Percentiles rank a stretch among this genome's conserved stretches.
phyloP scores from a whole-genome alignment of 2,888 invertebrate species.

The Philereme vetulata region DNA sequence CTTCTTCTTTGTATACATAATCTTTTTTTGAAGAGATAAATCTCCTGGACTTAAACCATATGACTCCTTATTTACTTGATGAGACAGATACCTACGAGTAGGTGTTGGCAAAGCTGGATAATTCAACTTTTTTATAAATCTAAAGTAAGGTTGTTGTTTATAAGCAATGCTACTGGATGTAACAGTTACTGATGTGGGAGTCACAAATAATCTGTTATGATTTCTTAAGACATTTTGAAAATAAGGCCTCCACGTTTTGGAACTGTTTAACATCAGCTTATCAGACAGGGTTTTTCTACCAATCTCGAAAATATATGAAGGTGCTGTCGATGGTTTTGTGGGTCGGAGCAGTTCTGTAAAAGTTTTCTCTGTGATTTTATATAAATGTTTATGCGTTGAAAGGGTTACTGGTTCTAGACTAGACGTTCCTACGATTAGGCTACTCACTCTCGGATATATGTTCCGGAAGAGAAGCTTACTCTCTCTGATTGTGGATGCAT shows the following conservation, averaged over 20 bases:
- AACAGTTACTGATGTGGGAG: neutral
- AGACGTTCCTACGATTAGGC: neutral
- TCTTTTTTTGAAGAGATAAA: neutral
- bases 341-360: neutral
- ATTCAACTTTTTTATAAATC: constrained; percentile 3
- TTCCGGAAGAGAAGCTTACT: too few species aligned
- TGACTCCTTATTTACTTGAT: neutral
- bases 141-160: neutral
- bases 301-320: neutral
- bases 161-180: neutral
- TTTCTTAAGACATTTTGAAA: constrained; percentile 14
- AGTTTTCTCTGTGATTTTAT: too few species aligned
- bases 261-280: neutral
- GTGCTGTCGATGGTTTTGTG: neutral
- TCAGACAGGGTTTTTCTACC: neutral
- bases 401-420: too few species aligned
- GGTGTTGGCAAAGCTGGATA: too few species aligned
- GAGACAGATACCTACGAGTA: neutral
- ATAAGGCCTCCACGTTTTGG: constrained; percentile 25
- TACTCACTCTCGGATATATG: neutral
- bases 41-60: constrained; percentile 1
- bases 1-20: neutral
- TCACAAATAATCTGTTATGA: neutral
- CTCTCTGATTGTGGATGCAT: neutral
- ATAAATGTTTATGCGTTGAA: too few species aligned